A percentile compares a stretch with the other conserved stretches of the same genome.
Conservation (phyloP, 1,140 invertebrate genomes). For the Capitella teleta region DNA sequence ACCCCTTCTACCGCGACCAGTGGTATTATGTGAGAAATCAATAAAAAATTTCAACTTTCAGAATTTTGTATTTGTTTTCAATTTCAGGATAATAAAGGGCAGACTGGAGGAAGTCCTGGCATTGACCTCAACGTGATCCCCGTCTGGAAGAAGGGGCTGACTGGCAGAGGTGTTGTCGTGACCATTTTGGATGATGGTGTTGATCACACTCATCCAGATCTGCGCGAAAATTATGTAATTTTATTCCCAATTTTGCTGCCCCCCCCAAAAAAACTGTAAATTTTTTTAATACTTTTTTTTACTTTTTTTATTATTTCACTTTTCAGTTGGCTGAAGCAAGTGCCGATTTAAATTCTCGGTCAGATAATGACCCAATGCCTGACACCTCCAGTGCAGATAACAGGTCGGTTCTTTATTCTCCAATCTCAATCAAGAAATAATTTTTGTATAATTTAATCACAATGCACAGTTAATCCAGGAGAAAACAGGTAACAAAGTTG, state of each 20-base stretch:
- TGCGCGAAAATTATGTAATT: slow-evolving; percentile 42
- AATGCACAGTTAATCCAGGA: no score
- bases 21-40: slow-evolving; percentile 41
- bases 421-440: no score
- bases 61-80: slow-evolving; percentile 1
- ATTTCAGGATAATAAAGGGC: slow-evolving; percentile 32
- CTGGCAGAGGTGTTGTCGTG: slow-evolving; percentile 37
- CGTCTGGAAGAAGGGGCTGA: slow-evolving; percentile 37
- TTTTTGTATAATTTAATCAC: no score
- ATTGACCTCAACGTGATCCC: slow-evolving; percentile 42
- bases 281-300: no score
- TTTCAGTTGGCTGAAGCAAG: no score
- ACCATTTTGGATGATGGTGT: slow-evolving; percentile 44
- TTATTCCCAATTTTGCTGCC: background rate
- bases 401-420: no score
- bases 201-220: slow-evolving; percentile 40
- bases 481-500: no score
- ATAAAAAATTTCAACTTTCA: background rate
- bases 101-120: slow-evolving; percentile 27
- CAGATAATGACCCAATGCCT: no score
- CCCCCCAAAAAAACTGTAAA: no score
- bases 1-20: slow-evolving; percentile 37
- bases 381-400: no score
- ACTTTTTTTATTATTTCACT: no score
- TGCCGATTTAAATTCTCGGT: no score